These are phyloP conservation scores for Apteryx owenii DNA, from an alignment of 2,113 vertebrate genomes.

Conservation along the genomic window DNA sequence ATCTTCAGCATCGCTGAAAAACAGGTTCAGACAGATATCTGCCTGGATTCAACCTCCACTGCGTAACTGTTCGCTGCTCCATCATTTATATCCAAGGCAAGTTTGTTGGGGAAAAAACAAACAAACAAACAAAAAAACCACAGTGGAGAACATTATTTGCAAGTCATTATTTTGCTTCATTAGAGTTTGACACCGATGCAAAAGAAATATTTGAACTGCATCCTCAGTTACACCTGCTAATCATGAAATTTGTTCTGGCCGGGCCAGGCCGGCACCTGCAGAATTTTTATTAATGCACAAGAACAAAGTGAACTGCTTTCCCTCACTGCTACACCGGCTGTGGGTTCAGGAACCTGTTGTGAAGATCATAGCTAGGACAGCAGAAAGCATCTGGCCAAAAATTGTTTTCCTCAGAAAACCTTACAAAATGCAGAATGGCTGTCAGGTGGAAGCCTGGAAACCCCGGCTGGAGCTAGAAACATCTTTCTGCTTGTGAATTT, in stretches of 20 bases:
- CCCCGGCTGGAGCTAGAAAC: neutral
- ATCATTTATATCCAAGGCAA: neutral
- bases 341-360: neutral
- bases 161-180: neutral
- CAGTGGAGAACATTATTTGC: neutral
- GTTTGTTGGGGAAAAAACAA: neutral
- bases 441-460: neutral
- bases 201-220: neutral
- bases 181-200: neutral
- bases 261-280: neutral
- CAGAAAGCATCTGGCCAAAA: neutral
- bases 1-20: neutral
- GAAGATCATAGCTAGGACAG: neutral
- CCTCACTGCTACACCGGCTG: neutral
- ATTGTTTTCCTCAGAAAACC: neutral
- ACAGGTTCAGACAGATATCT: neutral
- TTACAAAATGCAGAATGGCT: neutral
- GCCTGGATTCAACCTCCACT: neutral
- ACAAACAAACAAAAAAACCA: neutral
- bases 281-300: neutral
- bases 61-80: neutral
- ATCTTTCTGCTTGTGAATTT: neutral
- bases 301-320: neutral
- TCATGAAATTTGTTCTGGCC: neutral
- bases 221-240: neutral